Conservation (phyloP, 35 echinoderm and acorn worm genomes). For the Anneissia japonica region DNA sequence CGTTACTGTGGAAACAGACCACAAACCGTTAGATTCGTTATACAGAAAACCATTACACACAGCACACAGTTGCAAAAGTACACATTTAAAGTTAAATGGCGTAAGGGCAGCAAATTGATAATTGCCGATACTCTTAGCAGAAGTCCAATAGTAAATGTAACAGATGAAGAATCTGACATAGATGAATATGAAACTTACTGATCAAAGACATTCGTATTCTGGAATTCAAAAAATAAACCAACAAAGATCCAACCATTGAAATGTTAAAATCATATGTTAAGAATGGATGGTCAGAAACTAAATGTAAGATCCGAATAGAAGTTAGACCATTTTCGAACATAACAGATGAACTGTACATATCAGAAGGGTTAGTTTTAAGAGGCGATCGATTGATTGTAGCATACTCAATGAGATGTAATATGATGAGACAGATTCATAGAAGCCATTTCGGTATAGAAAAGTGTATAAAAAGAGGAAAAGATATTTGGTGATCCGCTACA, state of each 20-base stretch:
- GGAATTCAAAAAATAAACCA: background rate
- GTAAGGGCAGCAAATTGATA: conserved; percentile 10
- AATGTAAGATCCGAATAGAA: background rate
- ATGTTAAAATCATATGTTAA: no score
- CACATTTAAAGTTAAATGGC: background rate
- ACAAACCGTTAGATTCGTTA: conserved; percentile 30
- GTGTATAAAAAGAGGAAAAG: no score
- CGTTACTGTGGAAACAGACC: conserved; percentile 22
- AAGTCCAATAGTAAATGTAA: no score
- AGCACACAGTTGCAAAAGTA: conserved; percentile 26
- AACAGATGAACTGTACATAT: background rate
- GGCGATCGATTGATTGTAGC: background rate
- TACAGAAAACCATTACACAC: conserved; percentile 18
- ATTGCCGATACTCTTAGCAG: conserved; percentile 21
- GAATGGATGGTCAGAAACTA: no score
- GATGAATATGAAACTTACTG: no score
- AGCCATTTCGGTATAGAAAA: background rate
- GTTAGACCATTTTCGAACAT: background rate
- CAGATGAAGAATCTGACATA: no score
- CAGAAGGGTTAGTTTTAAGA: background rate
- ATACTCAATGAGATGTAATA: background rate
- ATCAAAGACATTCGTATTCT: background rate
- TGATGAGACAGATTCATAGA: background rate
- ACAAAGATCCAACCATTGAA: background rate
- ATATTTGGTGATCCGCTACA: no score